Percentiles rank a stretch among this genome's conserved stretches.
phyloP scores from a whole-genome alignment of 2,888 invertebrate genomes.

The Cantharis lateralis region DNA sequence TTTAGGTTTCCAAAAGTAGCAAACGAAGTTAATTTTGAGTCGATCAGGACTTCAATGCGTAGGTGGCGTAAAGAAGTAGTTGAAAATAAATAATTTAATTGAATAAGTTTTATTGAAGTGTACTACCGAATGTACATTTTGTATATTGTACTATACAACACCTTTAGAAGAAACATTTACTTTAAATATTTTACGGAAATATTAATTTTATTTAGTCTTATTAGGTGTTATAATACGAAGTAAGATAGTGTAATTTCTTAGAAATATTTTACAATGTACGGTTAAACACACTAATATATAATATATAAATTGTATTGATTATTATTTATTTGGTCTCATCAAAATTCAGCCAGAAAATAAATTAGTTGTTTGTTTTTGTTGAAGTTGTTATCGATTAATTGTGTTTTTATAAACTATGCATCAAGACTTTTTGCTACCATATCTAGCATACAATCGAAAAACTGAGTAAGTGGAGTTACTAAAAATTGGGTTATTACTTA shows the following conservation, averaged over 20 bases:
- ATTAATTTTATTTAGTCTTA: neutral
- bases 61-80: conserved; percentile 36
- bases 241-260: too few relatives aligned
- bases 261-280: neutral
- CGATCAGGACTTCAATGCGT: conserved; percentile 38
- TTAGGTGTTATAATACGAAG: neutral
- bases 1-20: conserved; percentile 41
- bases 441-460: neutral
- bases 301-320: neutral
- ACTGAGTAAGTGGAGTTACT: too few relatives aligned
- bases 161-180: neutral
- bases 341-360: neutral
- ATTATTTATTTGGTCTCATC: neutral
- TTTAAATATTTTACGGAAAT: neutral
- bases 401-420: neutral
- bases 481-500: too few relatives aligned
- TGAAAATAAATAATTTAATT: neutral
- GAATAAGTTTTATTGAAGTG: neutral
- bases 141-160: neutral
- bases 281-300: neutral
- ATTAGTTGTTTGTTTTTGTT: neutral
- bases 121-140: neutral
- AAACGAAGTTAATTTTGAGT: conserved; percentile 30
- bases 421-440: neutral
- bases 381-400: neutral